Base-by-base conservation (phyloP, 2,797 vertebrate genomes). In the Triplophysa yarkandensis region DNA sequence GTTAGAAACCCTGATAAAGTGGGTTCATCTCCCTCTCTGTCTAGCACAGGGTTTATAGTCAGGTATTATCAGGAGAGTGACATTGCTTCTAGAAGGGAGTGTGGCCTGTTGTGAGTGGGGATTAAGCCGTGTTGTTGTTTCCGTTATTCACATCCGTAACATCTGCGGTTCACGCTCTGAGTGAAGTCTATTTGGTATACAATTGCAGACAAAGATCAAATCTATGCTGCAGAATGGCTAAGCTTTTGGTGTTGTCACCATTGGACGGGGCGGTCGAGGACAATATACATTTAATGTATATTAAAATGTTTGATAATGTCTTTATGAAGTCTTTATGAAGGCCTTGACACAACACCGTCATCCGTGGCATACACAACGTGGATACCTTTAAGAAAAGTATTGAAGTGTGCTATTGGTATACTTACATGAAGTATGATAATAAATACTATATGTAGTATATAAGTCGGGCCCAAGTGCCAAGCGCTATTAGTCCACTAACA, bases 161-260 rank as follows among this genome's bases (percentile, higher is more conserved):
- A 60, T 60, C 34, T 73, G 67, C 41, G 23, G 71, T 74, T 78
- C 58, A 54, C 19, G 32, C 58, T 50, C 61, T 65, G 71, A 74
- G 70, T 71, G 69, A 79, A 39, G 44, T 66, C 60, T 74, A 39
- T 79, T 75, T 79, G 44, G 61, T 64, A 75, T 60, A 61, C 72
- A 70, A 36, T 66, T 75, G 54, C 43, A 74, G 52, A 64, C 25
- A 4, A n/a, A 70, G 72, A 79, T 79, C 43, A 52, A 58, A 50
- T 54, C 44, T 41, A 62, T 36, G 4, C 0, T 21, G 46, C 27
- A 23, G 60, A 65, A 69, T 68, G 46, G 39, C 10, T 39, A 30
- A 23, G 34, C 34, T 30, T 52, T 10, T 28, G 5, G 32, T 17
- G 30, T 28, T 41, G 36, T 28, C 27, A 74, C 13, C 32, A 63